Base-by-base conservation (phyloP, 2,888 invertebrate species). In the Drosophila planitibia region DNA sequence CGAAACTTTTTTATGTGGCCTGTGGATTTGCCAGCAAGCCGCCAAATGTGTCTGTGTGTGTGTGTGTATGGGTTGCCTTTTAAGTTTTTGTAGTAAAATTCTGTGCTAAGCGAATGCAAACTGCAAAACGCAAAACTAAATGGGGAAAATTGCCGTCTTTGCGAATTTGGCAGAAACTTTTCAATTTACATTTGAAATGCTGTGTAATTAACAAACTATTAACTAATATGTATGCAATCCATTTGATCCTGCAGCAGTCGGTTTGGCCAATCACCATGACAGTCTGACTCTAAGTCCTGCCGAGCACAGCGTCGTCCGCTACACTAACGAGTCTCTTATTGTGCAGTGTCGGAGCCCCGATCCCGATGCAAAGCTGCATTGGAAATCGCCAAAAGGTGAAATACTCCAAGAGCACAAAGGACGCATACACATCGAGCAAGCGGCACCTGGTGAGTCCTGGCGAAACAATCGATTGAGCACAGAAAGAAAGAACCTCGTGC, bases 311-410 rank as follows among this genome's bases (percentile, higher is more conserved):
- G 91, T 94, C 54, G 93, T 94, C 39, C 93, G 93, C 52, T 94
- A 93, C 73, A 93, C 93, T 74, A 94, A 94, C 82, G 93, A 94
- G 71, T 93, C 94, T 32, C 93, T 94, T 80, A 93, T 94, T 74
- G 93, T 94, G 19, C 89, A 92, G 57, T 94, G 94, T 74, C 91
- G 89, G 67, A 91, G 91, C 39, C 80, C 91, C 60, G 78, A 86
- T 61, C 71, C 90, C 63, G 91, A 91, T 61, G 88, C 85, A 52
- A 90, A 91, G 74, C 83, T 93, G 70, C 91, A 91, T 61, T 93
- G 94, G 94, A 89, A 92, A 77, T 93, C 92, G 74, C 94, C 94
- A 41, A 92, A 91, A 74, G 93, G 93, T 60, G 92, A 92, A 76
- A 86, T 91, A 74, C 91, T 93, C 64, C 91, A 90, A 74, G 93